Percentiles rank a stretch among this genome's conserved stretches.
Conservation (phyloP, 2,888 invertebrate genomes). For the Drosophila niveifrons region DNA sequence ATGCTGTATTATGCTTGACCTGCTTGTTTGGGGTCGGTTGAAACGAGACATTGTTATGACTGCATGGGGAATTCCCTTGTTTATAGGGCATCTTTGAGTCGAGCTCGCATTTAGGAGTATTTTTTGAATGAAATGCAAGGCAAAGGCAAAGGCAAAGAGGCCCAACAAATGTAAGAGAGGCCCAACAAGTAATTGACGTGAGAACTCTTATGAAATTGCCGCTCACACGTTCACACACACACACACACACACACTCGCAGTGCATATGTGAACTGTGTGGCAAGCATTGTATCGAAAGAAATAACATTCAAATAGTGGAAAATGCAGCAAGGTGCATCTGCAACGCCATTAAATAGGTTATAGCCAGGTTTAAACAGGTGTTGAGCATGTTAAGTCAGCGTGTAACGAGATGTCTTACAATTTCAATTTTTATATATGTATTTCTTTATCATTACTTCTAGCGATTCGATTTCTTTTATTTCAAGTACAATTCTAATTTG, state of each 20-base stretch:
- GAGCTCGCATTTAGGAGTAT: background rate
- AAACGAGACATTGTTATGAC: conserved; percentile 4
- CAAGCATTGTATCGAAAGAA: conserved; percentile 5
- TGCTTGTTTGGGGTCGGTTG: conserved; percentile 3
- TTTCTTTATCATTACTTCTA: background rate
- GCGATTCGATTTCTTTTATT: background rate
- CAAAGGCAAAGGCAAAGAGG: conserved; percentile 7
- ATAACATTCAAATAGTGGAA: conserved; percentile 12
- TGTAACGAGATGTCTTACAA: conserved; percentile 9
- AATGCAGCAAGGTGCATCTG: conserved; percentile 18
- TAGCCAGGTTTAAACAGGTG: conserved; percentile 9
- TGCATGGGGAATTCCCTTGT: background rate
- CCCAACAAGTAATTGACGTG: conserved; percentile 48
- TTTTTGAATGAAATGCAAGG: conserved; percentile 21
- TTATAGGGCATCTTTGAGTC: conserved; percentile 5
- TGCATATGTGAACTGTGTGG: conserved; percentile 6
- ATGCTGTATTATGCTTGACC: conserved; percentile 18
- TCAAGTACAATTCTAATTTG: background rate
- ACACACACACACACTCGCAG: too few relatives aligned
- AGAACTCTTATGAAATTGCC: conserved; percentile 49
- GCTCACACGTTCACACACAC: conserved; percentile 24
- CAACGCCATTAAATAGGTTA: conserved; percentile 13
- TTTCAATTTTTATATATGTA: background rate
- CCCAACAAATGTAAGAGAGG: conserved; percentile 25
- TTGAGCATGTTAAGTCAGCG: background rate